Evolutionary conservation across 2,797 vertebrate species (phyloP).

Genomic region (Glossophaga mutica): DNA sequence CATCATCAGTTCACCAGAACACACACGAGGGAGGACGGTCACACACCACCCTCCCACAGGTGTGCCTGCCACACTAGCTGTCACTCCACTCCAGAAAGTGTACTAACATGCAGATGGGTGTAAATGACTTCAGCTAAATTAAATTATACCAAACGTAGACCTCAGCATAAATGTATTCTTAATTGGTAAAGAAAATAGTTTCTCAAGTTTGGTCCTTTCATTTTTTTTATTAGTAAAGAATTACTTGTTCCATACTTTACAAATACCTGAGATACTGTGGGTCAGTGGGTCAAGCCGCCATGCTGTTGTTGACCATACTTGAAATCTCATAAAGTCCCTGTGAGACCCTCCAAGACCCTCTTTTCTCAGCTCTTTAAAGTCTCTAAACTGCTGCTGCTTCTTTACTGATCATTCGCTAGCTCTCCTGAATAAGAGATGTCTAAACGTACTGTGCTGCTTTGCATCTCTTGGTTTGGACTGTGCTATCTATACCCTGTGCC

Average conservation of each 20-base stretch:
- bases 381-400: background rate
- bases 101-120: background rate
- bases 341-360: background rate
- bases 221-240: background rate
- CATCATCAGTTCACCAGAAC: background rate
- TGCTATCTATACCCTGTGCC: background rate
- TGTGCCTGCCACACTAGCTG: background rate
- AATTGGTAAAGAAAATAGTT: background rate
- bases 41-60: background rate
- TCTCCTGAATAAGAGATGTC: background rate
- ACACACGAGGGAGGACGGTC: no score
- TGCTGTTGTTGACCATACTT: background rate
- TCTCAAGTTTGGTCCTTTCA: background rate
- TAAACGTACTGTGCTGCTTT: background rate
- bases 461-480: background rate
- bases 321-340: background rate
- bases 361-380: background rate
- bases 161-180: background rate
- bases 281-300: background rate
- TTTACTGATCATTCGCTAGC: background rate
- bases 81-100: background rate
- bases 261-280: background rate
- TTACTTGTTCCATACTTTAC: background rate
- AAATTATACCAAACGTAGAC: background rate
- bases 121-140: background rate